Evolutionary conservation across 1,140 invertebrate genomes (phyloP), one percentile per base, ranked within the genome.

Genomic region (Mesaphorura yosii): DNA sequence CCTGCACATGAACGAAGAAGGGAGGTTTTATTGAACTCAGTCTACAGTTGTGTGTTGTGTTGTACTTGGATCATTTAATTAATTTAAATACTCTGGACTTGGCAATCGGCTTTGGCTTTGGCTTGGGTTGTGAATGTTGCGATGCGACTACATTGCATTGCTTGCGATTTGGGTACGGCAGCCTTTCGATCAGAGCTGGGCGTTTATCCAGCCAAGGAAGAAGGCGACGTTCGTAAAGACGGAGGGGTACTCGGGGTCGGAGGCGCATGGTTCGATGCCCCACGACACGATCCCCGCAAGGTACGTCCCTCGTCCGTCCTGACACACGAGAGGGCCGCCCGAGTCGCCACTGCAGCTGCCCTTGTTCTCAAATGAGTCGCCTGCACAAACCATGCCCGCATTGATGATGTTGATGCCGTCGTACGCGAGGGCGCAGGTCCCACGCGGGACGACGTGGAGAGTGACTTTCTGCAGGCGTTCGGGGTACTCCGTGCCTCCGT

Each of bases 301-400:
- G 17, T 41, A 41, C 7, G 10, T 10, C 6, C 17, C 17, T 15
- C 17, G n/a, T 6, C 40, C 22, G 17, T 41, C 19, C 17, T 20
- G n/a, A 20, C 40, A 41, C 22, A 41, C 40, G 6, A 41, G 19
- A 17, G 10, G 10, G 22, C 10, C 10, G 7, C 40, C 40, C 6
- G 40, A 41, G 19, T 41, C 40, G 10, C 40, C 40, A 6, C 22
- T 41, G 19, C 40, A 41, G 17, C 15, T 7, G 10, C 40, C 40
- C 22, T 46, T 27, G 44, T 7, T 17, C 23, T 6, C 7, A 46
- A 5, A 7, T 7, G 6, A 10, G 22, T 12, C 44, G 12, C 44
- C 44, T n/a, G 49, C 49, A 51, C 48, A 51, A 25, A 40, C 26
- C 48, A 52, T 52, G 25, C 50, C 27, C 12, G 40, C 10, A 20